Percentiles rank a stretch among this genome's conserved stretches.
phyloP scores from a whole-genome alignment of 64 coral and sea anemone genomes.

The Pocillopora damicornis region DNA sequence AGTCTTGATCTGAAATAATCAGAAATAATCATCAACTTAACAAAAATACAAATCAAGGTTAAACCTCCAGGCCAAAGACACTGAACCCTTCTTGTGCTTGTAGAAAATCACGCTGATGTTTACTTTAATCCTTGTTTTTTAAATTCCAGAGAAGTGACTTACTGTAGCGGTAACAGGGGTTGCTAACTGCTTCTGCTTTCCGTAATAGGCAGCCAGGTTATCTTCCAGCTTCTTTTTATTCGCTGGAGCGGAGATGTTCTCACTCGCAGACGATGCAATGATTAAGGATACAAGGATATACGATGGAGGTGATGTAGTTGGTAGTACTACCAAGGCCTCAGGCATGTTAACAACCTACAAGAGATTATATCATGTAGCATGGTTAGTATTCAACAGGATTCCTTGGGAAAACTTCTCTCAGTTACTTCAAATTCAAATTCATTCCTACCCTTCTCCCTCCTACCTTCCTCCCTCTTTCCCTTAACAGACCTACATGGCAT shows the following conservation, averaged over 20 bases:
- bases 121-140: too few species aligned
- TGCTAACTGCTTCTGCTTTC: slow-evolving; percentile 5
- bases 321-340: slow-evolving; percentile 10
- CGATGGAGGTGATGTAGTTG: slow-evolving; percentile 4
- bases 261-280: slow-evolving; percentile 34
- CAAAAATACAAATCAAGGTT: background rate
- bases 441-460: too few species aligned
- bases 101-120: too few species aligned
- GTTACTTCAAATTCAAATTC: too few species aligned
- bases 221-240: slow-evolving; percentile 62
- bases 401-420: background rate
- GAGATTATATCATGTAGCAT: background rate
- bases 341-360: slow-evolving; percentile 64
- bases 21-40: background rate
- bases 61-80: too few species aligned
- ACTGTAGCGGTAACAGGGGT: slow-evolving; percentile 55
- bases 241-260: slow-evolving; percentile 42
- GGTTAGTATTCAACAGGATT: background rate
- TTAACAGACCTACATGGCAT: too few species aligned
- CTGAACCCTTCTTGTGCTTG: too few species aligned
- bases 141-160: background rate
- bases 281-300: slow-evolving; percentile 53
- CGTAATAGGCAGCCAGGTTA: slow-evolving; percentile 63
- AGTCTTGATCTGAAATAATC: slow-evolving; percentile 53
- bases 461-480: too few species aligned